Conservation (phyloP, 2,888 invertebrate species). For the Bhutanitis thaidina region DNA sequence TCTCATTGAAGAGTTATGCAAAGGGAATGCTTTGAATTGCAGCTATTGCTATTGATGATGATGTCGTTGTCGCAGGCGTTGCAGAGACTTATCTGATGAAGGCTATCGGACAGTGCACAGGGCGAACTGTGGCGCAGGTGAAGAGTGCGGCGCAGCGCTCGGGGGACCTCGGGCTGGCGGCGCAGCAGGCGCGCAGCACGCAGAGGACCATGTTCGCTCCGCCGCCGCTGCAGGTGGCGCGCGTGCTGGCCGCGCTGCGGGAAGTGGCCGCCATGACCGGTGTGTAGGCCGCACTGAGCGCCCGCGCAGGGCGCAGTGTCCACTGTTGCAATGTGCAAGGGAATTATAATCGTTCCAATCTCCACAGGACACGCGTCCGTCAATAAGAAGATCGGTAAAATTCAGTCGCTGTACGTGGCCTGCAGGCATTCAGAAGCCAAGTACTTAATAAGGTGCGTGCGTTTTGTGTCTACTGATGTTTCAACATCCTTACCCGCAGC, state of each 20-base stretch:
- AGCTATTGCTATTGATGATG: too few relatives aligned
- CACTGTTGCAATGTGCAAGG: not conserved
- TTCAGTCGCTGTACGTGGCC: constrained; percentile 95
- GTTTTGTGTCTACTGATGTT: too few relatives aligned
- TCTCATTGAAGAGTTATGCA: too few relatives aligned
- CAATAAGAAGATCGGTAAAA: constrained; percentile 93
- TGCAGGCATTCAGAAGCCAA: constrained; percentile 93
- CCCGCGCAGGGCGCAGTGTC: not conserved
- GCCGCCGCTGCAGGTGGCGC: constrained; percentile 85
- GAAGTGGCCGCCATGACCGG: constrained; percentile 94
- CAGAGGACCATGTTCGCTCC: constrained; percentile 95
- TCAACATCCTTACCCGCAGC: too few relatives aligned
- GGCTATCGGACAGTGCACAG: constrained; percentile 94
- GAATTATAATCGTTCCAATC: too few relatives aligned
- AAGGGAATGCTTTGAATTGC: too few relatives aligned
- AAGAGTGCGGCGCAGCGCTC: constrained; percentile 80
- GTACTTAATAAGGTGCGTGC: constrained; percentile 84
- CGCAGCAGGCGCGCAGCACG: constrained; percentile 89
- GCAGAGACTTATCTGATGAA: constrained; percentile 97
- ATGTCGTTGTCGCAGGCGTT: constrained; percentile 85
- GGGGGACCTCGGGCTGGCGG: constrained; percentile 95
- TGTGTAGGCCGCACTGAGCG: constrained; percentile 42
- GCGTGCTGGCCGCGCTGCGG: constrained; percentile 88
- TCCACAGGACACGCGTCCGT: constrained; percentile 82
- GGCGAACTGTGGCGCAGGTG: constrained; percentile 90